Conservation (phyloP, 2,113 vertebrate species). For the Verasper variegatus region DNA sequence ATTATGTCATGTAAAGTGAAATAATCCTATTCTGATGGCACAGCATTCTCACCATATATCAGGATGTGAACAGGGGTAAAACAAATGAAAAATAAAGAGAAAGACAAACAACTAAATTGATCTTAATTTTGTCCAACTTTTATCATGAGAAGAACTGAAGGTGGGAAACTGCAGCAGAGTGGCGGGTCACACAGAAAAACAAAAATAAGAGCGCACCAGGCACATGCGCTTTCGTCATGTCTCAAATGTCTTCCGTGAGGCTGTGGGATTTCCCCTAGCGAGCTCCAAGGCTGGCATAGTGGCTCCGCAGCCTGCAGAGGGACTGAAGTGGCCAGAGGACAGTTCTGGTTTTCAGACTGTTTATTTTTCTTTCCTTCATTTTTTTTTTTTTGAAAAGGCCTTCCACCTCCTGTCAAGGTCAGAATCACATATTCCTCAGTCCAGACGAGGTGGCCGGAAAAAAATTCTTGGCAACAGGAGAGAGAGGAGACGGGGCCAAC, state of each 20-base stretch:
- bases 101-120: not conserved
- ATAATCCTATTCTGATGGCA: not conserved
- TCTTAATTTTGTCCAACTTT: constrained; percentile 8
- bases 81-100: not conserved
- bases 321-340: constrained; percentile 14
- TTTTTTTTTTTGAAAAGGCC: constrained; percentile 18
- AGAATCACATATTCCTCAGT: constrained; percentile 53
- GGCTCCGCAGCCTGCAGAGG: constrained; percentile 37
- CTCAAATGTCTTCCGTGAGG: constrained; percentile 37
- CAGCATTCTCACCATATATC: not conserved
- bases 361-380: not conserved
- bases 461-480: constrained; percentile 69
- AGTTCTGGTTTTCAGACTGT: constrained; percentile 25
- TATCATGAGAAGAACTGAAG: constrained; percentile 5
- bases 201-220: constrained; percentile 29
- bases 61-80: not conserved
- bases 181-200: constrained; percentile 22
- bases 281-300: constrained; percentile 35
- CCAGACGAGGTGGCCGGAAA: constrained; percentile 30
- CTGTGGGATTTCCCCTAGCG: constrained; percentile 39
- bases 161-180: constrained; percentile 7
- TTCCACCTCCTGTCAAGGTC: constrained; percentile 51
- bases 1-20: not conserved
- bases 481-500: constrained; percentile 15
- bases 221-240: constrained; percentile 21